Conservation (phyloP, 1,140 invertebrate genomes). For the Hormaphis cornu region DNA sequence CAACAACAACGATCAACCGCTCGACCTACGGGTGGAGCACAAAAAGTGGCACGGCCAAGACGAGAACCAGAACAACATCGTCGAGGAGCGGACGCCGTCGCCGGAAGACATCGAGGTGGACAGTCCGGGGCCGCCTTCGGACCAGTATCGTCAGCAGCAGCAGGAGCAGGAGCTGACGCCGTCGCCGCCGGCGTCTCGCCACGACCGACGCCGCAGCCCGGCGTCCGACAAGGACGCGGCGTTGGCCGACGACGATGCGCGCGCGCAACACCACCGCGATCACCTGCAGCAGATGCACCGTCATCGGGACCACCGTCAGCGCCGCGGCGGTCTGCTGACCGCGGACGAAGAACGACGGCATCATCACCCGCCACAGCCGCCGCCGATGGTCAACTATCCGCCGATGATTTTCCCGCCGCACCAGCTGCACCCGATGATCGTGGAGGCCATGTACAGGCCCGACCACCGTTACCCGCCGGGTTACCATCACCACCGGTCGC, state of each 20-base stretch:
- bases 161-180: background rate
- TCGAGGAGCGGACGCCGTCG: slow-evolving; percentile 47
- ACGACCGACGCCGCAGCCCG: background rate
- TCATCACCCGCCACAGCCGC: too few relatives aligned
- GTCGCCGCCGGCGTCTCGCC: background rate
- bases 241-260: slow-evolving; percentile 17
- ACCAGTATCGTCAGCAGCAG: background rate
- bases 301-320: background rate
- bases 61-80: slow-evolving; percentile 62
- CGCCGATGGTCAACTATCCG: slow-evolving; percentile 43
- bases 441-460: slow-evolving; percentile 60
- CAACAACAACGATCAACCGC: slow-evolving; percentile 58
- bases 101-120: slow-evolving; percentile 40
- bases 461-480: slow-evolving; percentile 40
- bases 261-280: background rate
- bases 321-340: background rate
- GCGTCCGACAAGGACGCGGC: slow-evolving; percentile 17
- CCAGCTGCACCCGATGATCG: slow-evolving; percentile 54
- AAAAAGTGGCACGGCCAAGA: slow-evolving; percentile 58
- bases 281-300: slow-evolving; percentile 16
- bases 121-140: slow-evolving; percentile 22
- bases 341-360: slow-evolving; percentile 39
- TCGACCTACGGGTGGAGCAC: slow-evolving; percentile 71
- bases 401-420: slow-evolving; percentile 51
- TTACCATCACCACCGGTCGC: slow-evolving; percentile 1